Evolutionary conservation across 2,888 invertebrate genomes (phyloP).

Genomic region (Dryocosmus kuriphilus): DNA sequence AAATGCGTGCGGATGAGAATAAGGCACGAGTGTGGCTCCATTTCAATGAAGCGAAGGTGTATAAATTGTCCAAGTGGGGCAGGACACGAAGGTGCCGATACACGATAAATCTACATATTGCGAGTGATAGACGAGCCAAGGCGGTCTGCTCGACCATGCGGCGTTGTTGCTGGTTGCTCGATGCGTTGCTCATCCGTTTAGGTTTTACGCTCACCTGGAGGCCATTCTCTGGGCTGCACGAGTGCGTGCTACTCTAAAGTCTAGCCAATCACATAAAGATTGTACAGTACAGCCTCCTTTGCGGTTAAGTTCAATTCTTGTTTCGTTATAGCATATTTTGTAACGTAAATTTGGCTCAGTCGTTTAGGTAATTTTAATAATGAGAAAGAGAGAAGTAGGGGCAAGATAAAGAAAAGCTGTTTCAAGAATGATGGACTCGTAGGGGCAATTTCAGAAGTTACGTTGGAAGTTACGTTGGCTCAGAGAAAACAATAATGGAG

Average conservation of each 20-base stretch:
- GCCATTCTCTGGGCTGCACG: constrained; percentile 53
- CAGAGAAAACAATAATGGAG: no score
- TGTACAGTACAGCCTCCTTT: constrained; percentile 39
- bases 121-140: constrained; percentile 70
- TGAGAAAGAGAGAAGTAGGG: no score
- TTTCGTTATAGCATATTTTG: no score
- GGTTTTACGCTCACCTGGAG: constrained; percentile 50
- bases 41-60: constrained; percentile 59
- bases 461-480: no score
- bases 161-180: constrained; percentile 20
- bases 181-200: constrained; percentile 42
- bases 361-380: no score
- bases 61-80: constrained; percentile 65
- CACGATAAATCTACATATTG: constrained; percentile 74
- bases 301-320: no score
- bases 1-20: constrained; percentile 36
- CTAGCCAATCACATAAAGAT: constrained; percentile 44
- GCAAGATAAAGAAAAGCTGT: no score
- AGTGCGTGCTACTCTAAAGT: constrained; percentile 51
- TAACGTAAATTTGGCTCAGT: no score
- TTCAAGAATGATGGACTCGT: no score
- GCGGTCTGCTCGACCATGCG: constrained; percentile 51
- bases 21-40: constrained; percentile 42
- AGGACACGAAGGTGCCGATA: constrained; percentile 69
- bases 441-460: no score